Percentiles rank a stretch among this genome's conserved stretches.
These are phyloP conservation scores for Tiphia femorata DNA, from an alignment of 2,888 invertebrate species.

Conservation along the genomic window DNA sequence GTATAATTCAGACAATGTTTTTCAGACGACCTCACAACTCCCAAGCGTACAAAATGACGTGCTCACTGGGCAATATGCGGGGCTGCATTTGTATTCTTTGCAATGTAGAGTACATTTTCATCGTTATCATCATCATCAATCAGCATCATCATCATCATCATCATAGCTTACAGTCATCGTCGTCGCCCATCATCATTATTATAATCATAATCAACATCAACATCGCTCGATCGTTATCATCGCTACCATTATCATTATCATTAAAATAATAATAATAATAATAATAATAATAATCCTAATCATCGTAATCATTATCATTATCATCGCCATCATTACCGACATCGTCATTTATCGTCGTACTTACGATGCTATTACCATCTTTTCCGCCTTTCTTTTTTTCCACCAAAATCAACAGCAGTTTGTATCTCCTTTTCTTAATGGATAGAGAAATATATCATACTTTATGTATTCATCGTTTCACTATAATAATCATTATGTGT, in stretches of 20 bases:
- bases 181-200: conserved; percentile 1
- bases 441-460: conserved; percentile 69
- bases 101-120: conserved; percentile 48
- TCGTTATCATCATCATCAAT: conserved; percentile 17
- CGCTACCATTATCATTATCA: conserved; percentile 34
- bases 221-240: too few relatives aligned
- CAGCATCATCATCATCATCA: conserved; percentile 9
- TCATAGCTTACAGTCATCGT: neutral
- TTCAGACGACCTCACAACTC: conserved; percentile 83
- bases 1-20: conserved; percentile 74
- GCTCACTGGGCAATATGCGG: conserved; percentile 72
- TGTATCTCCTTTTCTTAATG: conserved; percentile 64
- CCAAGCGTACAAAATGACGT: conserved; percentile 82
- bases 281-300: too few relatives aligned
- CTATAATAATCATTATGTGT: conserved; percentile 69
- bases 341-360: conserved; percentile 5
- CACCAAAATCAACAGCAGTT: conserved; percentile 65
- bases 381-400: conserved; percentile 33
- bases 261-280: too few relatives aligned
- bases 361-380: conserved; percentile 37
- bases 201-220: too few relatives aligned
- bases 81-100: conserved; percentile 61
- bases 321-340: neutral
- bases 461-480: conserved; percentile 67
- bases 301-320: conserved; percentile 11